Evolutionary conservation across 2,113 vertebrate species (phyloP), one percentile per base, ranked within the genome.

Genomic region (Fregetta grallaria): DNA sequence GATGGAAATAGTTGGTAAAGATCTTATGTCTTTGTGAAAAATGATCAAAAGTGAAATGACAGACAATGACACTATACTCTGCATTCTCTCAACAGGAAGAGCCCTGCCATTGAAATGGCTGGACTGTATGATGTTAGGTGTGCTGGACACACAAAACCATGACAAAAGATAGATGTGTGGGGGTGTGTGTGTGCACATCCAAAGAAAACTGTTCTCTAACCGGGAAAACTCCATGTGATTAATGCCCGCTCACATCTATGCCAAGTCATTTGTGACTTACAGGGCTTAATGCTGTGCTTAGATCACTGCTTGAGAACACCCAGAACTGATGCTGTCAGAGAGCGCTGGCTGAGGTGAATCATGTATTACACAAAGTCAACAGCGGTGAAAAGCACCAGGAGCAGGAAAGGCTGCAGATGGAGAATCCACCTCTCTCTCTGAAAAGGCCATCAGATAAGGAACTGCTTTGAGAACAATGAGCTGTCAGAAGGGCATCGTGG

Each of bases 111-210:
- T 63, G 49, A 75, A 62, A 72, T 14, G 32, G 22, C 22, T 0
- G 3, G 62, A n/a, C 18, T 68, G 49, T 63, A 45, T 42, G 13
- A 32, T 10, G 2, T 30, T 42, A 20, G 9, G 9, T 77, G 19
- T 61, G 19, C 44, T 50, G 52, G 47, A 58, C 26, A 32, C 44
- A 55, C 10, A 38, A 67, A 77, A 14, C 13, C 27, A 32, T 70
- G 26, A 26, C 13, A 58, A 52, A 77, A 38, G 3, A 30, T 0
- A 62, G 50, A 42, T 0, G 1, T 15, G 25, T 58, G 42, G 23
- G 19, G 8, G 53, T 29, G 26, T n/a, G 36, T 19, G 22, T 4
- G 8, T 9, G 36, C 4, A 13, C n/a, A 58, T 16, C 11, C 56
- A 50, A 53, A 72, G 15, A 25, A 62, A 71, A 27, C 44, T 12